phyloP scores from a whole-genome alignment of 2,113 vertebrate genomes.

The Cheilinus undulatus region DNA sequence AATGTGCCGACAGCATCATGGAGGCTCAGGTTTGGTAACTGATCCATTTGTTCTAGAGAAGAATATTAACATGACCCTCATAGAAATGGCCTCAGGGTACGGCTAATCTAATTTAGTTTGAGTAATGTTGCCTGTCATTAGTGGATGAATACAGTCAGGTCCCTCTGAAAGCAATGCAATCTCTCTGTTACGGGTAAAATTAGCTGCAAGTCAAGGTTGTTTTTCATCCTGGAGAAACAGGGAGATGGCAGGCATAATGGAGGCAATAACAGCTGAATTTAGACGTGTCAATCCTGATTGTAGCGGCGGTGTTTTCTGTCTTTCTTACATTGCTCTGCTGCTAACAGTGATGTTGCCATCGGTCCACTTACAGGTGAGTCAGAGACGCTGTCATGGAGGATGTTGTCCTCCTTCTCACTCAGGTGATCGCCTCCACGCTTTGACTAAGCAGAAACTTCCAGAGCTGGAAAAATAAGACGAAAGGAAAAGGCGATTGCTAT shows the following conservation, averaged over 20 bases:
- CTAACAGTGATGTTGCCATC: background rate
- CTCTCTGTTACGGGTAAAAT: slow-evolving; percentile 71
- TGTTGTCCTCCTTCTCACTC: background rate
- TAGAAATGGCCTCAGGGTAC: slow-evolving; percentile 64
- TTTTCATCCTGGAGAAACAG: slow-evolving; percentile 60
- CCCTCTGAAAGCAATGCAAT: slow-evolving; percentile 67
- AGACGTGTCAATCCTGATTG: slow-evolving; percentile 43
- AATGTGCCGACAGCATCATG: background rate
- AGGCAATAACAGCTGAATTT: slow-evolving; percentile 56
- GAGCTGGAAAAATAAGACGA: background rate
- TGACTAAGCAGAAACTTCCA: background rate
- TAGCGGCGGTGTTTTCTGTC: slow-evolving; percentile 1
- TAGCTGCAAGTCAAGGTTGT: slow-evolving; percentile 75
- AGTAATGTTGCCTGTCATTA: slow-evolving; percentile 79
- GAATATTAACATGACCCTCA: slow-evolving; percentile 75
- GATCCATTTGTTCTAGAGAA: slow-evolving; percentile 42
- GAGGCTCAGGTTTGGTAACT: background rate
- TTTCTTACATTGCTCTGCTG: slow-evolving; percentile 13
- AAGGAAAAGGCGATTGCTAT: too few species aligned
- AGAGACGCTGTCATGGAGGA: background rate
- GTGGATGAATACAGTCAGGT: slow-evolving; percentile 66
- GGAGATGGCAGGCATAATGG: slow-evolving; percentile 44
- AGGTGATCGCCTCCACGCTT: background rate
- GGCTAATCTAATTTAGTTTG: slow-evolving; percentile 75
- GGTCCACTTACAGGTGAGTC: background rate